These are phyloP conservation scores for Boloria euphrosyne DNA, from an alignment of 2,888 invertebrate species.

Conservation along the genomic window DNA sequence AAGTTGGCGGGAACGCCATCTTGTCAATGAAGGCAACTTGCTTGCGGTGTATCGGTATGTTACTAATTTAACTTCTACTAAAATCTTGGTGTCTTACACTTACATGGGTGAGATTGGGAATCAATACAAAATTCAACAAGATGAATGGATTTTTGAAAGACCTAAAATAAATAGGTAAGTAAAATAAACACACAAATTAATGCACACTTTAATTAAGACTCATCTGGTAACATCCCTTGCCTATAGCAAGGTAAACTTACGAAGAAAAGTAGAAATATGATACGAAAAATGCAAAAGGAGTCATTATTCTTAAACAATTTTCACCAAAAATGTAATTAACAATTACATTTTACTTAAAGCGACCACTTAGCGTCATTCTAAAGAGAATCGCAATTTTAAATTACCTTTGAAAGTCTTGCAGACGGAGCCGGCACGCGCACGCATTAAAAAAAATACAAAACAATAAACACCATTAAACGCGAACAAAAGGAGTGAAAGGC, in stretches of 20 bases:
- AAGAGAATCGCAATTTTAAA: slow-evolving; percentile 46
- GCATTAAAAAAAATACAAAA: slow-evolving; percentile 68
- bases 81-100: slow-evolving; percentile 29
- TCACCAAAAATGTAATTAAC: slow-evolving; percentile 34
- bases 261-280: slow-evolving; percentile 21
- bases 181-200: too few relatives aligned
- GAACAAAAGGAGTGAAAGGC: slow-evolving; percentile 80
- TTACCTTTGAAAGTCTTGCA: slow-evolving; percentile 60
- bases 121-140: background rate
- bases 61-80: slow-evolving; percentile 54
- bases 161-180: too few relatives aligned
- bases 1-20: slow-evolving; percentile 43
- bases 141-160: too few relatives aligned
- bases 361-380: slow-evolving; percentile 39
- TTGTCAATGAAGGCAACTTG: slow-evolving; percentile 45
- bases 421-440: slow-evolving; percentile 74
- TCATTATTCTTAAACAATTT: slow-evolving; percentile 37
- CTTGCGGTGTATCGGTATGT: slow-evolving; percentile 51
- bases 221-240: background rate
- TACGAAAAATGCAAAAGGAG: slow-evolving; percentile 23
- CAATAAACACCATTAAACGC: slow-evolving; percentile 79
- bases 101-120: background rate
- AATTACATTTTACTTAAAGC: slow-evolving; percentile 34
- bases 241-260: slow-evolving; percentile 12
- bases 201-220: too few relatives aligned